Base-by-base conservation (phyloP, 30 jellyfish, hydroid and myxozoan species). In the Aurelia sp. region DNA sequence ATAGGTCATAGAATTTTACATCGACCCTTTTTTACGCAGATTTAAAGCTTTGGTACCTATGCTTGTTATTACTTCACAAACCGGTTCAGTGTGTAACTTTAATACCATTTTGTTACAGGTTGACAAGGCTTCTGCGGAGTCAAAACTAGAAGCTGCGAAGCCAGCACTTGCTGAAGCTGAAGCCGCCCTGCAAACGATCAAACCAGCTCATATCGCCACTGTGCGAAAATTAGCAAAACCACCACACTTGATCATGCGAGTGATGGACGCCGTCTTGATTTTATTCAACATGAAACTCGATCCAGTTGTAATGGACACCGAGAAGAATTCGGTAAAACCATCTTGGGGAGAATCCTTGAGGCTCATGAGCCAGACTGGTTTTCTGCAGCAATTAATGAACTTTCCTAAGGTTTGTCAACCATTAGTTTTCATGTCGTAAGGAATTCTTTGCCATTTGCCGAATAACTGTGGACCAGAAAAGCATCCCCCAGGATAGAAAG, bases 151-250 rank as follows among this genome's bases (percentile, higher is more conserved):
- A 63, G 98, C 91, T 23, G 98, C 98, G 9, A 86, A 86, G 74
- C 98, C 98, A 5, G 98, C 98, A 15, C 90, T 91, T 4, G 96
- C 91, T 21, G 98, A 91, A 61, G 98, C 98, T 0, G 98, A 91
- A 74, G 87, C 98, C 3, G 98, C 98, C 48, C 84, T 91, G 18
- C 97, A 89, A 70, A 90, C 97, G 7, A 91, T 91, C 48, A 91
- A 91, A 52, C 91, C 98, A 7, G 96, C 96, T 13, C 95, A 91
- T 60, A 86, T 91, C 17, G 90, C 96, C 1, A 58, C 94, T 6
- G 95, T 91, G 1, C 86, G 98, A 33, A 76, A 78, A 23, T 72
- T 91, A 35, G 86, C 78, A 6, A 91, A 91, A 27, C 98, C 98
- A 31, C 98, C 98, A 9, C 98, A 91, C 53, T 78, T 91, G 44